These are phyloP conservation scores for Magallana nippona DNA, from an alignment of 2,888 invertebrate species.

Conservation along the genomic window DNA sequence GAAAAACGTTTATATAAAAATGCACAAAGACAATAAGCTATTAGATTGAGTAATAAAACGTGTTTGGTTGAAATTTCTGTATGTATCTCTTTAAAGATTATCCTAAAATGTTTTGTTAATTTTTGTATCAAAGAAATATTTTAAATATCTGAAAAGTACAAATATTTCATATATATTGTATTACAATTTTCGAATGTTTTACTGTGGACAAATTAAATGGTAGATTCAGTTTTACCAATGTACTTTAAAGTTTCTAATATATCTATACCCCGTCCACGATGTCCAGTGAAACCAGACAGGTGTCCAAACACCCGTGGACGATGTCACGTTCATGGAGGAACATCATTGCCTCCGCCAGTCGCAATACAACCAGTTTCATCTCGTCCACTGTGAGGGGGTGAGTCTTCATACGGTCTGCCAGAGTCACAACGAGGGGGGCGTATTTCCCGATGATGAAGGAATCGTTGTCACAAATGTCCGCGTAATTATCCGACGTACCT, in stretches of 20 bases:
- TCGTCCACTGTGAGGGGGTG: slow-evolving; percentile 21
- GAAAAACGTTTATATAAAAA: background rate
- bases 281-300: slow-evolving; percentile 12
- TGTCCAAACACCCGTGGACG: slow-evolving; percentile 32
- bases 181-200: background rate
- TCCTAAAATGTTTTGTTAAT: no score
- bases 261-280: slow-evolving; percentile 31
- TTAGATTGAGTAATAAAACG: no score
- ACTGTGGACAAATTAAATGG: no score
- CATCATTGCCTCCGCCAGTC: slow-evolving; percentile 1
- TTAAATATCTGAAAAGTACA: no score
- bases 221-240: no score
- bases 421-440: background rate
- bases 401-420: slow-evolving; percentile 34
- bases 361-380: slow-evolving; percentile 17
- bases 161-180: background rate
- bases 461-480: slow-evolving; percentile 36
- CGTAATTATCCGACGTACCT: background rate
- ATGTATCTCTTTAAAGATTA: no score
- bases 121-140: no score
- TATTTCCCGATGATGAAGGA: slow-evolving; percentile 37
- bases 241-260: no score
- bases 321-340: slow-evolving; percentile 42
- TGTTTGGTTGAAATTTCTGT: no score
- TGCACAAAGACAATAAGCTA: background rate